Evolutionary conservation across 2,888 invertebrate species (phyloP), one percentile per base, ranked within the genome.

Genomic region (Oligia strigilis): DNA sequence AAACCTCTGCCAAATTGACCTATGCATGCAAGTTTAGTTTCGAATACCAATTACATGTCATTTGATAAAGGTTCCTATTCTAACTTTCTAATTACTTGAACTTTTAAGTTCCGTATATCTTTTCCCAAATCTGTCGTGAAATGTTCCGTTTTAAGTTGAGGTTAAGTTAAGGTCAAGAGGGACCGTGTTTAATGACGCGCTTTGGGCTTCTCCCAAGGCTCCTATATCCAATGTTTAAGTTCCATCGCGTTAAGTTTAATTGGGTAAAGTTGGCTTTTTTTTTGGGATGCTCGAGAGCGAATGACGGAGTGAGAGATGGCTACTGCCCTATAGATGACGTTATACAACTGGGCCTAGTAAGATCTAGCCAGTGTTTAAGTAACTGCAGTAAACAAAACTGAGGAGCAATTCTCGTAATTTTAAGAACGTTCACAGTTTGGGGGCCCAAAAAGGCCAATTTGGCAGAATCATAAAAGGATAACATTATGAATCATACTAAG

Each of bases 201-300:
- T 82, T 14, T 69, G 71, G 79, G 71, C 67, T 52, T 40, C 17
- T 86, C 83, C 82, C 86, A 72, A 72, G 74, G 46, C 78, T 82
- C 78, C 78, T 75, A 86, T 84, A 73, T 71, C 65, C 65, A 70
- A 74, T 72, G 19, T 77, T 73, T 49, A 74, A 67, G 66, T 70
- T 77, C 72, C 60, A 29, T 76, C 55, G 55, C 69, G 75, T 78
- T 83, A 65, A 82, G 64, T 83, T 85, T 83, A 85, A 83, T 83
- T 85, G 55, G 60, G 46, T 72, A 58, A 80, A 84, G 67, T 84
- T 83, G 14, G 58, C 14, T 66, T 75, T 72, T 72, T 80, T 81
- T 75, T 85, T 85, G 29, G 23, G n/a, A 14, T 60, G 4, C 5
- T 8, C 4, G 43, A 62, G 40, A 46, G 36, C 5, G 0, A 29